Conservation (phyloP, 2,113 vertebrate genomes). For the Pycnonotus jocosus region DNA sequence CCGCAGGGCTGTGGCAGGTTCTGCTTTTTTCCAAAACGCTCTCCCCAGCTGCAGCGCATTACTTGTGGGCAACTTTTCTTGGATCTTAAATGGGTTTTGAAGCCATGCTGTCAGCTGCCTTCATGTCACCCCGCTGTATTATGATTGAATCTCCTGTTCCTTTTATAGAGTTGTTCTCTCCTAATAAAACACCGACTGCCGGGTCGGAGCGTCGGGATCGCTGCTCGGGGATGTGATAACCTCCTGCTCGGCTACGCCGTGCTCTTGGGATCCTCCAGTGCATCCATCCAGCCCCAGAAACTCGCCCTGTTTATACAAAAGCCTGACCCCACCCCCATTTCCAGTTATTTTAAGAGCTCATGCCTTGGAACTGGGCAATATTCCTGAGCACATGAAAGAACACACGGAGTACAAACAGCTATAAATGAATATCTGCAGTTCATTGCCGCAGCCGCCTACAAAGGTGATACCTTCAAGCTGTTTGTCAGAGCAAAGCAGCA, state of each 20-base stretch:
- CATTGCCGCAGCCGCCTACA: constrained; percentile 48
- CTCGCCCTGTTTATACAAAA: constrained; percentile 38
- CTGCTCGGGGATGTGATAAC: constrained; percentile 44
- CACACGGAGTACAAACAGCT: constrained; percentile 35
- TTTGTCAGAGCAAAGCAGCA: constrained; percentile 49
- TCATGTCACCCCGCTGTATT: constrained; percentile 72
- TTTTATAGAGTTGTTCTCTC: constrained; percentile 87
- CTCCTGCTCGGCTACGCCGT: constrained; percentile 18
- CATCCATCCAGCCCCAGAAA: not conserved
- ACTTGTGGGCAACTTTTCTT: constrained; percentile 71
- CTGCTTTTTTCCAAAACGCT: constrained; percentile 57
- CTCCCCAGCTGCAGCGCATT: constrained; percentile 74
- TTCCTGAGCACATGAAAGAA: constrained; percentile 69
- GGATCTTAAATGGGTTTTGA: constrained; percentile 77
- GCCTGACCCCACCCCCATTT: constrained; percentile 46
- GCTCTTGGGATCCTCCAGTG: not conserved
- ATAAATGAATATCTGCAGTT: constrained; percentile 59
- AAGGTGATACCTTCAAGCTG: constrained; percentile 71
- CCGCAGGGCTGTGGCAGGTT: constrained; percentile 56
- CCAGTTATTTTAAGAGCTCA: constrained; percentile 69
- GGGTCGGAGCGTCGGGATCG: constrained; percentile 57
- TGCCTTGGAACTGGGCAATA: constrained; percentile 67
- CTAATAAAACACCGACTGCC: constrained; percentile 80
- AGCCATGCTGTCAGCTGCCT: constrained; percentile 78
- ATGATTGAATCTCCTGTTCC: constrained; percentile 79